These are phyloP conservation scores for Teleiodes luculella DNA, from an alignment of 2,888 invertebrate species.

Conservation along the genomic window DNA sequence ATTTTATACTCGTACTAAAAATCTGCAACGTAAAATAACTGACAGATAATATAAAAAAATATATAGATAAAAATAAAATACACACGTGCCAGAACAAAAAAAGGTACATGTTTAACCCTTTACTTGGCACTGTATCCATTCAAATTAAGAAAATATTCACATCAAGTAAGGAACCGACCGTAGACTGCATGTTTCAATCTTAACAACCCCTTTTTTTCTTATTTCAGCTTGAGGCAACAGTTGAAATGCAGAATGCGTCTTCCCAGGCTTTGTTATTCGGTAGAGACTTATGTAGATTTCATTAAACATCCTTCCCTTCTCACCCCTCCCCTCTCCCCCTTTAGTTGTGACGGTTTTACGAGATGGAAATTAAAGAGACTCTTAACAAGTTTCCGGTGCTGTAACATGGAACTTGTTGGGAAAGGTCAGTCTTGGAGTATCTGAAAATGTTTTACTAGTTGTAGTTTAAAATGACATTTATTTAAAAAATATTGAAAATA, in stretches of 20 bases:
- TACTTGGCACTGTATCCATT: no score
- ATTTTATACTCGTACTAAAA: no score
- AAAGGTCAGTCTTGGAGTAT: not conserved
- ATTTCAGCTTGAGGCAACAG: conserved; percentile 40
- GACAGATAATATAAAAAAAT: no score
- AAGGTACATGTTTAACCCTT: no score
- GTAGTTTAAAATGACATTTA: no score
- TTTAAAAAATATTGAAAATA: no score
- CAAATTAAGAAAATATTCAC: not conserved
- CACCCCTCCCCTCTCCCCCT: not conserved
- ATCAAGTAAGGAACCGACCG: not conserved
- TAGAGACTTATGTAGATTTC: conserved; percentile 46
- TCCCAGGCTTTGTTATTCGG: conserved; percentile 46
- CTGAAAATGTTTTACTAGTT: not conserved
- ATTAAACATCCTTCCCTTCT: conserved; percentile 35
- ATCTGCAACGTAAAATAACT: no score
- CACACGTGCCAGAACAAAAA: not conserved
- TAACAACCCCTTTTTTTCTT: conserved; percentile 34
- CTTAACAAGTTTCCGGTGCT: conserved; percentile 2
- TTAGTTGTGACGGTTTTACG: conserved; percentile 4
- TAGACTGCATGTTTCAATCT: not conserved
- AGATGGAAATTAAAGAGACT: conserved; percentile 7
- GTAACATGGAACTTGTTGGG: not conserved
- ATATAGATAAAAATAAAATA: no score
- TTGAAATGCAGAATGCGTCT: conserved; percentile 61